Evolutionary conservation across 2,113 vertebrate genomes (phyloP).

Genomic region (Pomatorhinus ruficollis): DNA sequence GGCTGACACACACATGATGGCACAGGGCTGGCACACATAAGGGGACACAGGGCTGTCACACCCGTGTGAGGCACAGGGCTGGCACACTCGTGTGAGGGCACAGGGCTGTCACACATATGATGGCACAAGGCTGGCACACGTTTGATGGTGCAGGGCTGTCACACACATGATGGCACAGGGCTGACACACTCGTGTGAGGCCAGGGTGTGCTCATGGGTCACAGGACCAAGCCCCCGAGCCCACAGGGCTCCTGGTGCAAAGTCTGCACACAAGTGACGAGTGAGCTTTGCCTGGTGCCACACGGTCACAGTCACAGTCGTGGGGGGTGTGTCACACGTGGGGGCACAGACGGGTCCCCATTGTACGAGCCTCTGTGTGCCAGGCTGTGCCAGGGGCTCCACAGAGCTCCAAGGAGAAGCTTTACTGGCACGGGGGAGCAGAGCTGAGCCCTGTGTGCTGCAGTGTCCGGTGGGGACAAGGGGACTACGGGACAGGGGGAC

Average conservation of each 20-base stretch:
- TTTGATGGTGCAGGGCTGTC: too few species aligned
- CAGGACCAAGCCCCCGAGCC: background rate
- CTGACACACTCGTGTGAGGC: background rate
- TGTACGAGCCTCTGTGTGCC: fast-evolving
- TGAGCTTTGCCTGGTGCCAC: fast-evolving
- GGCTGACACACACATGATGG: fast-evolving
- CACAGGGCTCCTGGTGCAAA: background rate
- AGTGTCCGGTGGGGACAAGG: background rate
- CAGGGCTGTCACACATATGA: fast-evolving
- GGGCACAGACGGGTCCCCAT: fast-evolving
- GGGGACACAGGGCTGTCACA: background rate
- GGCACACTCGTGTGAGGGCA: background rate
- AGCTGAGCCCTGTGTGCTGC: background rate
- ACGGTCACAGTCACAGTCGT: fast-evolving
- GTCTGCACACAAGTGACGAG: fast-evolving
- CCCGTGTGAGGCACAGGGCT: background rate
- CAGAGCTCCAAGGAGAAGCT: fast-evolving
- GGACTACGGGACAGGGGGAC: background rate
- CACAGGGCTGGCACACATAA: background rate
- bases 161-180: background rate
- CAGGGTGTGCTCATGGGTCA: fast-evolving
- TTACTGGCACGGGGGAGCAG: background rate
- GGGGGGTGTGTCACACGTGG: fast-evolving
- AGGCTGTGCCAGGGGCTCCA: background rate
- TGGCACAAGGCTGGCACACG: background rate